Evolutionary conservation across 2,888 invertebrate genomes (phyloP).

Genomic region (Chalcis sispes): DNA sequence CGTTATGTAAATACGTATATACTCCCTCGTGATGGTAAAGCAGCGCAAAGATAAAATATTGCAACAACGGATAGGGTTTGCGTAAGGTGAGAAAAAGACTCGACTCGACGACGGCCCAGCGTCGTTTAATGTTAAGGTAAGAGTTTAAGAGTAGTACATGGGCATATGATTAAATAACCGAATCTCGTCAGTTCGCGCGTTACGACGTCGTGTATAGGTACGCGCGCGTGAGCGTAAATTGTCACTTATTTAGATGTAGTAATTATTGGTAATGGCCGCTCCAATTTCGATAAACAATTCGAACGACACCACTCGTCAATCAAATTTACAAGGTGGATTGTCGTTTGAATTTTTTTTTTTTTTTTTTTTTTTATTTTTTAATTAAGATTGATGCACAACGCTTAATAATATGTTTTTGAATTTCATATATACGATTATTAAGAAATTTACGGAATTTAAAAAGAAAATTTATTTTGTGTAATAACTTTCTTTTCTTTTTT

Average conservation of each 20-base stretch:
- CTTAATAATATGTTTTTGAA: no score
- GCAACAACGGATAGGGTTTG: neutral
- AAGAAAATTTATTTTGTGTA: no score
- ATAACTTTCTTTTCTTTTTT: no score
- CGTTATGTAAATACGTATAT: no score
- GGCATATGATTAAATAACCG: constrained; percentile 1
- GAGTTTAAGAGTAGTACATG: constrained; percentile 33
- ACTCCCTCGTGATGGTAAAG: no score
- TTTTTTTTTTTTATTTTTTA: neutral
- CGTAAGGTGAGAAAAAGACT: neutral
- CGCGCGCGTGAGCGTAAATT: no score
- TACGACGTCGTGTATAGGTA: neutral
- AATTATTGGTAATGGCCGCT: constrained; percentile 15
- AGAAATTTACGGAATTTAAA: no score
- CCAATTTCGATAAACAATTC: neutral
- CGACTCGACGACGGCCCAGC: constrained; percentile 5
- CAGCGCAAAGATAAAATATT: neutral
- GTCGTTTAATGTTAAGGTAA: constrained; percentile 2
- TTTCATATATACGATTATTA: no score
- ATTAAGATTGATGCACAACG: no score
- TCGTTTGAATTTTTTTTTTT: neutral
- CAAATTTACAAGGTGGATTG: neutral
- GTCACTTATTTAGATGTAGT: neutral
- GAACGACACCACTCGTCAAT: neutral
- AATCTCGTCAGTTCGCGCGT: neutral